Conservation (phyloP, 1,140 invertebrate species). For the Brachionus koreanus region DNA sequence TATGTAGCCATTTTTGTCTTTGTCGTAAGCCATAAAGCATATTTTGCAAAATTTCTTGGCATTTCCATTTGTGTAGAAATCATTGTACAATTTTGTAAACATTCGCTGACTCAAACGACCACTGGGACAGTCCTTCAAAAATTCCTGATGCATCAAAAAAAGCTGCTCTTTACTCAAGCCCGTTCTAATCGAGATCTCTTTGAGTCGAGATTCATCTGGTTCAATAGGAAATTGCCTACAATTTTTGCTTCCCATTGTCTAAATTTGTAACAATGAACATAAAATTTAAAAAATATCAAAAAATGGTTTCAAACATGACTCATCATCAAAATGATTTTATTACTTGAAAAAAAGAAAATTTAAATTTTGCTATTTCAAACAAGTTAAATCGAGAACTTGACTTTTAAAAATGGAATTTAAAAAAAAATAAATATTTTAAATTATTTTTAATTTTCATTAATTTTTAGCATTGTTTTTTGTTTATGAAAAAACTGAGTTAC, state of each 20-base stretch:
- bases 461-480: neutral
- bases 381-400: no score
- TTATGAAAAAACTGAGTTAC: neutral
- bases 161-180: neutral
- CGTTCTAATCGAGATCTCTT: neutral
- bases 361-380: no score
- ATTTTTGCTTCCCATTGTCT: neutral
- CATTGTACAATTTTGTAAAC: constrained; percentile 10
- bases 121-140: constrained; percentile 23
- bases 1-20: constrained; percentile 33
- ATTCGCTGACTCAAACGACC: neutral
- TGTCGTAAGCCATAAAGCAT: constrained; percentile 38
- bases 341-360: no score
- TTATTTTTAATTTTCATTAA: neutral
- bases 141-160: neutral
- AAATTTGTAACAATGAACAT: neutral
- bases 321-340: no score
- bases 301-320: no score
- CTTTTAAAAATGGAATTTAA: no score
- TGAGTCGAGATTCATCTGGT: neutral
- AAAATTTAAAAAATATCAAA: neutral
- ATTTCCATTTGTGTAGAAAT: constrained; percentile 27
- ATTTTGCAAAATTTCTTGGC: constrained; percentile 18
- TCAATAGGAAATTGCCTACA: neutral
- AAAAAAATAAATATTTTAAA: neutral